A percentile compares a stretch with the other conserved stretches of the same genome.
These are phyloP conservation scores for Cyprinodon variegatus DNA, from an alignment of 2,113 vertebrate genomes.

Conservation along the genomic window DNA sequence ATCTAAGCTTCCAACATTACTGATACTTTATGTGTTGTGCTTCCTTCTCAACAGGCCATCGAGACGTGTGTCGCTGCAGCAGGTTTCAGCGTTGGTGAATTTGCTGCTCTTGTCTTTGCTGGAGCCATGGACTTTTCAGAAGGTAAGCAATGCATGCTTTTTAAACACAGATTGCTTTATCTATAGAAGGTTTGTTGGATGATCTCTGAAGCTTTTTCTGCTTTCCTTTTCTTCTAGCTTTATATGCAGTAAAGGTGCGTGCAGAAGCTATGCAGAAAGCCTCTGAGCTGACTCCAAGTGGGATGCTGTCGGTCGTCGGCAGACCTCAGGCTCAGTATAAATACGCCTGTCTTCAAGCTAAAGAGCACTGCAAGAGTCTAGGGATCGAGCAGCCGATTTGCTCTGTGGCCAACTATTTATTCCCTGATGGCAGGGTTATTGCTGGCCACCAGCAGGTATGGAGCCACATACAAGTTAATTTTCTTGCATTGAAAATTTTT, in stretches of 20 bases:
- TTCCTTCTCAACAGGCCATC: slow-evolving; percentile 79
- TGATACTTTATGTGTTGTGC: neutral
- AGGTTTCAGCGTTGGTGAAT: slow-evolving; percentile 96
- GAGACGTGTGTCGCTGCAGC: slow-evolving; percentile 91
- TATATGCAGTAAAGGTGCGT: slow-evolving; percentile 90
- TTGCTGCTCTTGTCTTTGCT: slow-evolving; percentile 92
- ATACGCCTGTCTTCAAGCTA: slow-evolving; percentile 86
- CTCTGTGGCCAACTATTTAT: slow-evolving; percentile 89
- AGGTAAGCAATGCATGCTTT: slow-evolving; percentile 76
- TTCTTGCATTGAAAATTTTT: neutral
- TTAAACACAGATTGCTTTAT: neutral
- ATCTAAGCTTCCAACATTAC: neutral
- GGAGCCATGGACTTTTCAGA: slow-evolving; percentile 89
- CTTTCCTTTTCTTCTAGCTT: neutral
- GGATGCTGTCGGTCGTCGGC: slow-evolving; percentile 92
- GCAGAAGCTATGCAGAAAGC: slow-evolving; percentile 95
- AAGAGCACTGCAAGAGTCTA: slow-evolving; percentile 84
- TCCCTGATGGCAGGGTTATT: slow-evolving; percentile 92
- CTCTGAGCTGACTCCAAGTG: slow-evolving; percentile 84
- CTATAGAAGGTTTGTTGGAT: neutral
- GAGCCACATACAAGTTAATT: neutral
- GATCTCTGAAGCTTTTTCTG: no score
- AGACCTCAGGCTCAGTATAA: slow-evolving; percentile 80
- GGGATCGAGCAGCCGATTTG: slow-evolving; percentile 88
- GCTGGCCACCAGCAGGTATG: slow-evolving; percentile 90